phyloP scores from a whole-genome alignment of 2,888 invertebrate species.

The Ctena decussata region DNA sequence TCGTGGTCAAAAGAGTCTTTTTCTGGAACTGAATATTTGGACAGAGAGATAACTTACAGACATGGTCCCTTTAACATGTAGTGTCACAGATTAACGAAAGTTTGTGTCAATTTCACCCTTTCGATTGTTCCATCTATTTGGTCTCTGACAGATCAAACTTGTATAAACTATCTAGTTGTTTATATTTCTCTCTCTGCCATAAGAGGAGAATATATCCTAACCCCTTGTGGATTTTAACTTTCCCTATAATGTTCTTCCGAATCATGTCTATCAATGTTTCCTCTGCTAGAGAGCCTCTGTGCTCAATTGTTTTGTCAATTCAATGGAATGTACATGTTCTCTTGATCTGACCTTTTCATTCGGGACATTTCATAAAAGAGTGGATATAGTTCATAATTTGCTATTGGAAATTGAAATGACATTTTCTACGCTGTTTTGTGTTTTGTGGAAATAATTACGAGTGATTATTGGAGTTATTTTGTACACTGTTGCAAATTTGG shows the following conservation, averaged over 20 bases:
- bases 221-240: slow-evolving; percentile 13
- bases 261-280: slow-evolving; percentile 7
- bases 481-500: background rate
- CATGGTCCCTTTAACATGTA: no score
- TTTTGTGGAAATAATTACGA: slow-evolving; percentile 9
- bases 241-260: background rate
- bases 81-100: no score
- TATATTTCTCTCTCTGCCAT: background rate
- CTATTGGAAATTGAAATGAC: slow-evolving; percentile 10
- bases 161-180: background rate
- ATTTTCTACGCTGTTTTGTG: slow-evolving; percentile 5
- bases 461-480: slow-evolving; percentile 10
- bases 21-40: no score
- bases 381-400: slow-evolving; percentile 7
- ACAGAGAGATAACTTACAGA: no score
- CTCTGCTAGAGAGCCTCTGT: background rate
- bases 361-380: background rate
- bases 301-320: slow-evolving; percentile 11
- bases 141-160: background rate
- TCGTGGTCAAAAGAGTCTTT: no score
- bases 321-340: slow-evolving; percentile 4
- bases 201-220: background rate
- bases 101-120: no score
- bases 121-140: no score
- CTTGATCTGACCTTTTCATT: background rate